Evolutionary conservation across 2,797 vertebrate genomes (phyloP).

Genomic region (Pteronotus mesoamericanus): DNA sequence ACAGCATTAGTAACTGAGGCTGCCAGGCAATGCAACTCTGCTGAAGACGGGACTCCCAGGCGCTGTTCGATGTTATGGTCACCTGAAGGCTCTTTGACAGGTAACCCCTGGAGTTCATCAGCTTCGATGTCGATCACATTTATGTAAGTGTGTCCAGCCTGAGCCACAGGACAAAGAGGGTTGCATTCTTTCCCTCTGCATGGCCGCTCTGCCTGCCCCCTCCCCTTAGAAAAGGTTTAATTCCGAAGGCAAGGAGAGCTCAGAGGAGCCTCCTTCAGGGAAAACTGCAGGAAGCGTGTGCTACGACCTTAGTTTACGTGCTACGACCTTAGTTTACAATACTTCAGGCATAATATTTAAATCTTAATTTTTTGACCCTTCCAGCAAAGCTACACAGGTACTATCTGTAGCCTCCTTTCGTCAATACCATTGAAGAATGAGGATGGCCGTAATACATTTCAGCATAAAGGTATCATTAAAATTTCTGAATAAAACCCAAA

Average conservation of each 20-base stretch:
- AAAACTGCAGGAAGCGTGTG: neutral
- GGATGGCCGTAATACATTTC: neutral
- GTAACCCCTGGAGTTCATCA: conserved; percentile 75
- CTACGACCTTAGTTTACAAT: neutral
- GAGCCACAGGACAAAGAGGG: conserved; percentile 63
- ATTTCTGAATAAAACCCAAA: conserved; percentile 62
- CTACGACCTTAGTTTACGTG: neutral
- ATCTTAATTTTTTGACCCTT: neutral
- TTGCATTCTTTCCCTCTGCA: neutral
- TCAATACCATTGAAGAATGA: neutral
- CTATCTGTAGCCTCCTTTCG: neutral
- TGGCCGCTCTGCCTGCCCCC: neutral
- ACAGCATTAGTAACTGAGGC: conserved; percentile 76
- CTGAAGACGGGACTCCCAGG: conserved; percentile 76
- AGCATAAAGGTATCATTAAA: neutral
- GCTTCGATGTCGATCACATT: conserved; percentile 88
- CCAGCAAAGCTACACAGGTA: neutral
- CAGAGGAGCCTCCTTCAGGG: neutral
- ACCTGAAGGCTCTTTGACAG: conserved; percentile 53
- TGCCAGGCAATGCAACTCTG: conserved; percentile 82
- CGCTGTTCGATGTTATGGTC: neutral
- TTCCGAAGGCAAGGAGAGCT: neutral
- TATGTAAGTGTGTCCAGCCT: conserved; percentile 82
- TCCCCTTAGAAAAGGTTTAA: neutral
- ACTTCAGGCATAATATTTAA: neutral